phyloP scores from a whole-genome alignment of 1,140 invertebrate species.

The Sycobia sp. region DNA sequence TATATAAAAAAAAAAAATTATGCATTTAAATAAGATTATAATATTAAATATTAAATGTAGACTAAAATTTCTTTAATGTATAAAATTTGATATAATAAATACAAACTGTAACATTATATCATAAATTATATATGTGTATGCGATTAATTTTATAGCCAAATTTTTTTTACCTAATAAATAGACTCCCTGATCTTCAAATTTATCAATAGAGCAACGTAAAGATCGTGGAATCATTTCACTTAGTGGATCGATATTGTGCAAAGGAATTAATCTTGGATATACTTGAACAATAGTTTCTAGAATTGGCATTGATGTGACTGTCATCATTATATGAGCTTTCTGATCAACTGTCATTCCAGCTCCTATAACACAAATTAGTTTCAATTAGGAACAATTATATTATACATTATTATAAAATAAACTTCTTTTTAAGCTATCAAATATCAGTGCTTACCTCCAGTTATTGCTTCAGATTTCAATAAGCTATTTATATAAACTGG shows the following conservation, averaged over 20 bases:
- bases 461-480: constrained; percentile 88
- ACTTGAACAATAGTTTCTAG: constrained; percentile 79
- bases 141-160: too few relatives aligned
- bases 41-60: too few relatives aligned
- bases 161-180: constrained; percentile 76
- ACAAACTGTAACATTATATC: too few relatives aligned
- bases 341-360: constrained; percentile 88
- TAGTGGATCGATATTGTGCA: constrained; percentile 68
- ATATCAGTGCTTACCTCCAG: constrained; percentile 72
- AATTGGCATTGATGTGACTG: constrained; percentile 83
- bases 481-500: constrained; percentile 94
- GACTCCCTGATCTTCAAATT: constrained; percentile 84
- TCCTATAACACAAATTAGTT: constrained; percentile 55
- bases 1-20: too few relatives aligned
- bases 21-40: too few relatives aligned
- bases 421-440: not conserved
- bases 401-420: not conserved
- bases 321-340: constrained; percentile 86
- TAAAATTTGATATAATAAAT: too few relatives aligned
- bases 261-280: constrained; percentile 86
- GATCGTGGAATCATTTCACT: constrained; percentile 65
- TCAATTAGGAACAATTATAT: not conserved
- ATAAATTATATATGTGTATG: too few relatives aligned
- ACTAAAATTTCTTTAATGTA: too few relatives aligned
- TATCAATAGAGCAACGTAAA: constrained; percentile 85